phyloP scores from a whole-genome alignment of 2,888 invertebrate species.

The Ecdyonurus torrentis region DNA sequence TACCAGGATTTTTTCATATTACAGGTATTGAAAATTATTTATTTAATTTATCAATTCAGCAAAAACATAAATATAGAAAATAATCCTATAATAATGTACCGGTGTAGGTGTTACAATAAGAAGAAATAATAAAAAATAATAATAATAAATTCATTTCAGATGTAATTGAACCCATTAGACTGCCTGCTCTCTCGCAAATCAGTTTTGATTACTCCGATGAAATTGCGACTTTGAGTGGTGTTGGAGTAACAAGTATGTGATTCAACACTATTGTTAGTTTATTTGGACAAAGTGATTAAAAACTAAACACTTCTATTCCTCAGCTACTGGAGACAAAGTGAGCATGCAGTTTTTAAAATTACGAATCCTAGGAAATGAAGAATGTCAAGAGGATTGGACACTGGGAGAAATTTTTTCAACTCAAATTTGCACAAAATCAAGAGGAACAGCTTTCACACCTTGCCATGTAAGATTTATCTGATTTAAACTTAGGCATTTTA shows the following conservation, averaged over 20 bases:
- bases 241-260: background rate
- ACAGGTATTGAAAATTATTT: no score
- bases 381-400: background rate
- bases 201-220: background rate
- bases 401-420: background rate
- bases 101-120: no score
- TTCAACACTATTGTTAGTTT: no score
- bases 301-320: no score
- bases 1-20: background rate
- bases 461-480: background rate
- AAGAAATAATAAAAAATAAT: no score
- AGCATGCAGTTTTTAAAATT: background rate
- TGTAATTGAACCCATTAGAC: background rate
- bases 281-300: no score
- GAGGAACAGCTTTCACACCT: background rate
- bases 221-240: background rate
- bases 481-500: no score
- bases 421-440: background rate
- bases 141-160: background rate
- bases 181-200: background rate
- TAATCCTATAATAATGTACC: no score
- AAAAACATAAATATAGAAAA: no score
- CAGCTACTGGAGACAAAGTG: background rate
- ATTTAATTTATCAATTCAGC: no score
- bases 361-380: background rate